Evolutionary conservation across 2,113 vertebrate genomes (phyloP).

Genomic region (Mirounga angustirostris): DNA sequence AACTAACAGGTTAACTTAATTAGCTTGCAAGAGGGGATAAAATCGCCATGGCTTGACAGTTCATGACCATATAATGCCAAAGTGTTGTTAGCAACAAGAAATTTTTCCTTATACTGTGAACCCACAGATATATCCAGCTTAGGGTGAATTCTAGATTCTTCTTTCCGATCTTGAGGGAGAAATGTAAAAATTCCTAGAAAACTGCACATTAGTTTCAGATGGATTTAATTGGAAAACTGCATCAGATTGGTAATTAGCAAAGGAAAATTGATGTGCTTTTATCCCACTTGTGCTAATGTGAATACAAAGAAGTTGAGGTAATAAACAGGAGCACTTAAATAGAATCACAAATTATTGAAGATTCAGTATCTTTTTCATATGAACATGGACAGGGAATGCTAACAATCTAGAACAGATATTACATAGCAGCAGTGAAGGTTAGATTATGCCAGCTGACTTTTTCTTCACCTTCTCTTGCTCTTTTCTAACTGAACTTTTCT

Average conservation of each 20-base stretch:
- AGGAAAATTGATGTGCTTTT: not conserved
- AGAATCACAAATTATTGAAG: not conserved
- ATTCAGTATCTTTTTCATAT: not conserved
- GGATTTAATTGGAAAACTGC: not conserved
- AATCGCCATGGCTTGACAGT: not conserved
- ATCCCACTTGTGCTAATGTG: not conserved
- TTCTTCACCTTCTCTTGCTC: not conserved
- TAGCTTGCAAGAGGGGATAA: not conserved
- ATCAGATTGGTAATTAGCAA: not conserved
- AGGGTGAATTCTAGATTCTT: not conserved
- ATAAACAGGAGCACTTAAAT: not conserved
- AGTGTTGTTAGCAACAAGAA: not conserved
- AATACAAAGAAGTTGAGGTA: not conserved
- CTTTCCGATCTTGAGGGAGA: not conserved
- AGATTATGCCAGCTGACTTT: not conserved
- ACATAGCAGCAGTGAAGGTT: not conserved
- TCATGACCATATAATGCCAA: not conserved
- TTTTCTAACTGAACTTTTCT: not conserved
- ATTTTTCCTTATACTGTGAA: not conserved
- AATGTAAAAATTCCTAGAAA: not conserved
- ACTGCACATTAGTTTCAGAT: not conserved
- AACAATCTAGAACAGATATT: not conserved
- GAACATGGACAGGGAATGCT: not conserved
- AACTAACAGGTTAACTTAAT: not conserved
- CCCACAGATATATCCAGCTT: not conserved